Percentiles rank a stretch among this genome's conserved stretches.
phyloP scores from a whole-genome alignment of 2,888 invertebrate genomes.

The Macaria notata region DNA sequence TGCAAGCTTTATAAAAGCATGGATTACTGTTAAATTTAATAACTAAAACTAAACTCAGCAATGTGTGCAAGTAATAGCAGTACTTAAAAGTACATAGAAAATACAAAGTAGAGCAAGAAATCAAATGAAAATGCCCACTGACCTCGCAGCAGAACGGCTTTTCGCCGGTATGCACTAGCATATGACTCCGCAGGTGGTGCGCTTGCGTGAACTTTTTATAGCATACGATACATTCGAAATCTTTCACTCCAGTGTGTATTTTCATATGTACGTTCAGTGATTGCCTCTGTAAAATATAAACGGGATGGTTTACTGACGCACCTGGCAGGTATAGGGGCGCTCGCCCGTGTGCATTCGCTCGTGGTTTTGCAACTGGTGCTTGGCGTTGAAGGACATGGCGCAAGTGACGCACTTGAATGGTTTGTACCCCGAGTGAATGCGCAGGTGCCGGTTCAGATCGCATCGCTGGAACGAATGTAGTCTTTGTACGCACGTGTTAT shows the following conservation, averaged over 20 bases:
- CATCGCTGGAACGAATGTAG: slow-evolving; percentile 80
- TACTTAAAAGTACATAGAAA: slow-evolving; percentile 21
- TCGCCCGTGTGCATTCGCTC: slow-evolving; percentile 80
- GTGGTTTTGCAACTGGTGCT: slow-evolving; percentile 79
- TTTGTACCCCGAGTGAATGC: slow-evolving; percentile 79
- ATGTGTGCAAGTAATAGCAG: too few relatives aligned
- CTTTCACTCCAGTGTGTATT: slow-evolving; percentile 60
- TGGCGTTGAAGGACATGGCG: slow-evolving; percentile 79
- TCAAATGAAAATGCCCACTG: slow-evolving; percentile 41
- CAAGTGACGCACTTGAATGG: slow-evolving; percentile 75
- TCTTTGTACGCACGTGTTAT: too few relatives aligned
- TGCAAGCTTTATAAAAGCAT: too few relatives aligned
- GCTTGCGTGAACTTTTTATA: slow-evolving; percentile 59
- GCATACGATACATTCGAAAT: slow-evolving; percentile 57
- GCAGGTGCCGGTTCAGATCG: slow-evolving; percentile 76
- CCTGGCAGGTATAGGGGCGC: slow-evolving; percentile 76
- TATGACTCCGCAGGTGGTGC: slow-evolving; percentile 61
- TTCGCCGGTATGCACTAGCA: slow-evolving; percentile 59
- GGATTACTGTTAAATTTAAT: not conserved
- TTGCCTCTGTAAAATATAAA: slow-evolving; percentile 52
- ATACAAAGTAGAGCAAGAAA: slow-evolving; percentile 21
- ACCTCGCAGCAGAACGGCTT: slow-evolving; percentile 63
- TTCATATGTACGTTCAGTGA: slow-evolving; percentile 60
- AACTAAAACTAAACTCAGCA: too few relatives aligned
- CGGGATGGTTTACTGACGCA: slow-evolving; percentile 37